Evolutionary conservation across 2,888 invertebrate species (phyloP), one percentile per base, ranked within the genome.

Genomic region (Sipunculus nudus): DNA sequence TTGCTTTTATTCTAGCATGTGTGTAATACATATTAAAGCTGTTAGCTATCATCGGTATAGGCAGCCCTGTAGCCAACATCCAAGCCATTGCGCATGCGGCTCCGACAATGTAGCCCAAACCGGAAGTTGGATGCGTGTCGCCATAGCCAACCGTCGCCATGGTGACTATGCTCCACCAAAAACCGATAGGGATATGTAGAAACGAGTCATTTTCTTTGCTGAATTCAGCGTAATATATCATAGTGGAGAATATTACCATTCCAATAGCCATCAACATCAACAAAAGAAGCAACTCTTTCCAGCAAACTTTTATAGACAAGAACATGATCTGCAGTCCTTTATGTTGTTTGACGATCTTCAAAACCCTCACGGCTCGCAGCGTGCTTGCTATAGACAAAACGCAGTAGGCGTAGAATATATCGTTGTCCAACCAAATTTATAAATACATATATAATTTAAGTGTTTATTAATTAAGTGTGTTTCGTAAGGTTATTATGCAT

Each of bases 131-230:
- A 26, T 62, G 59, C 39, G 61, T 68, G 53, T 76, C 74, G 3
- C 78, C 78, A 59, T 78, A 78, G 3, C 75, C 75, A 2, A 75
- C 73, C 0, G 73, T 74, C 26, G 75, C 74, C 70, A 75, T 75
- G 59, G 75, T 75, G 39, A 75, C 62, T 5, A 75, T 50, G 5
- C 69, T 57, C 75, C 75, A 75, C 72, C 73, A 75, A 59, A 75
- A 70, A 1, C 70, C 63, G 2, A 61, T 63, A 10, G 63, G 65
- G 26, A 72, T 69, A 29, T 60, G 68, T 8, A 49, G 48, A 52
- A 72, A 74, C 16, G 50, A 63, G 16, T 59, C 53, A 6, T 66
- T 59, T 2, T 50, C 56, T 4, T 40, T 1, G n/a, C 19, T 2
- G 21, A 48, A 48, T 38, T 67, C 67, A 1, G 59, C 63, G 49